These are phyloP conservation scores for Zaprionus africanus DNA, from an alignment of 1,140 invertebrate genomes.

Conservation along the genomic window DNA sequence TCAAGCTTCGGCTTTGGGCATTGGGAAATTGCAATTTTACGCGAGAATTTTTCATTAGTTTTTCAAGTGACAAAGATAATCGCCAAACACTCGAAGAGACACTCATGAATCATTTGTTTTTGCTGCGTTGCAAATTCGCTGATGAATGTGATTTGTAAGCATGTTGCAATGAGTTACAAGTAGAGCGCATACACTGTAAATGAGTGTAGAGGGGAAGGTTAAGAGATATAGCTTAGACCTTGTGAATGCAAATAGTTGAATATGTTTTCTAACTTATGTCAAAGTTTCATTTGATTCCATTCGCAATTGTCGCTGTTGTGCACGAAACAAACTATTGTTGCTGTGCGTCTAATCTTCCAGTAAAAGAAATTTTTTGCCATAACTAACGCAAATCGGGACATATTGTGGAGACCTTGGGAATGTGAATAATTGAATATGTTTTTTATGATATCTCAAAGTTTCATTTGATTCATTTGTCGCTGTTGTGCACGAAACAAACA, in stretches of 20 bases:
- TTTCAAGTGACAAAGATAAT: conserved; percentile 26
- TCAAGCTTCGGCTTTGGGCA: conserved; percentile 18
- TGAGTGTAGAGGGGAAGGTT: too few relatives aligned
- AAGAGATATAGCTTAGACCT: too few relatives aligned
- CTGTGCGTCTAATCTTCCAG: too few relatives aligned
- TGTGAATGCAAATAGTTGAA: too few relatives aligned
- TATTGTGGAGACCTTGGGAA: not conserved
- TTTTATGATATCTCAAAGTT: not conserved
- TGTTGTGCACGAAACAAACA: not conserved
- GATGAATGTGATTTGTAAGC: conserved; percentile 22
- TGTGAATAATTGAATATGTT: not conserved
- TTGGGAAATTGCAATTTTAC: conserved; percentile 62
- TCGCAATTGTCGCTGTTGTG: too few relatives aligned
- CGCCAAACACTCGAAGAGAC: conserved; percentile 1
- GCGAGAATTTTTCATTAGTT: conserved; percentile 29
- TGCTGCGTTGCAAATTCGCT: not conserved
- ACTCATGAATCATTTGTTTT: conserved; percentile 10
- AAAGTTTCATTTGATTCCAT: too few relatives aligned
- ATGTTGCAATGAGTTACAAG: not conserved
- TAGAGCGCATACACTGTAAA: not conserved
- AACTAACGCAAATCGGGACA: not conserved
- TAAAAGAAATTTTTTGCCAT: not conserved
- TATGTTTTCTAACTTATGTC: too few relatives aligned
- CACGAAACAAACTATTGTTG: too few relatives aligned
- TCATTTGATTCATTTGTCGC: not conserved